Base-by-base conservation (phyloP, 2,888 invertebrate genomes). In the Zaprionus lineosus region DNA sequence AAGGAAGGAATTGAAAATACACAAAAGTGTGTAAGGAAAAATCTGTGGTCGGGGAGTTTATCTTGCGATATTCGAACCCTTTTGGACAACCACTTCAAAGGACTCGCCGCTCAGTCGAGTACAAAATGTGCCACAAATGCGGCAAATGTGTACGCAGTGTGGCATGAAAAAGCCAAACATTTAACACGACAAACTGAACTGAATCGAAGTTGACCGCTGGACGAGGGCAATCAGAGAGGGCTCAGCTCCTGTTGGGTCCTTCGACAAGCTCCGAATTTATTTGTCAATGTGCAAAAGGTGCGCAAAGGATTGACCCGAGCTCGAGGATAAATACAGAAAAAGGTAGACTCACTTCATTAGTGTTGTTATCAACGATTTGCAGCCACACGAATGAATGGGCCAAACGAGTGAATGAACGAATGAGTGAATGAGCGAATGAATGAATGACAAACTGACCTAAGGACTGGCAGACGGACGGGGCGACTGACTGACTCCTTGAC, bases 211-310 rank as follows among this genome's bases (percentile, higher is more conserved):
- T 26, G 53, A 62, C 26, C 37, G 14, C 24, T 34, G 53, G 62
- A n/a, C n/a, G n/a, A 70, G 74, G 74, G 72, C 83, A 79, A 83
- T 76, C 79, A 74, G 78, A 63, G 59, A 65, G 60, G 53, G 50
- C 41, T 39, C 16, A 7, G 3, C 34, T 28, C 8, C 29, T 14
- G 7, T 14, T 24, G 24, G n/a, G 29, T 24, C 5, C 37, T 14
- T 16, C 5, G 7, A 1, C 47, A 47, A 28, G 46, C 60, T 47
- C 55, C 40, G 46, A 64, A 76, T 81, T 79, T 81, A 81, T 81
- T 83, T 81, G 79, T 81, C 81, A 84, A 84, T 81, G 64, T 59
- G 64, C n/a, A 74, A 82, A 84, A 82, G 84, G 81, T 81, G 77
- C 59, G 61, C 59, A 60, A 77, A 77, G 75, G 75, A 79, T 62